Percentiles rank a stretch among this genome's conserved stretches.
These are phyloP conservation scores for Stomorhina lunata DNA, from an alignment of 2,888 invertebrate species.

Conservation along the genomic window DNA sequence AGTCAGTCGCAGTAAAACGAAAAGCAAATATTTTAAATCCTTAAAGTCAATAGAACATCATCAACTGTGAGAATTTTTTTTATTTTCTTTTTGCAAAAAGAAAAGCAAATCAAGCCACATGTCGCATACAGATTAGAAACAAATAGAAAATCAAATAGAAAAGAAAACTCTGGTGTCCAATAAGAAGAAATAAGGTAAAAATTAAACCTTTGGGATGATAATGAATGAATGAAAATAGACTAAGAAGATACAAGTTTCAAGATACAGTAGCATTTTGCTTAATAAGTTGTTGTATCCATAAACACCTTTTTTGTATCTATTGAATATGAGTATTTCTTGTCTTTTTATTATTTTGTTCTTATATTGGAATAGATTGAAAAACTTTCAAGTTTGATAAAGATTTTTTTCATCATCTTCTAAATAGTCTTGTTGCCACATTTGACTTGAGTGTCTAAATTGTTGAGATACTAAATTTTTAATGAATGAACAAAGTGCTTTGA, in stretches of 20 bases:
- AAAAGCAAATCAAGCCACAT: slow-evolving; percentile 59
- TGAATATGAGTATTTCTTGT: neutral
- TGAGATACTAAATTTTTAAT: slow-evolving; percentile 65
- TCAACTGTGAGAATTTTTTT: neutral
- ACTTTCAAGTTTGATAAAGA: slow-evolving; percentile 18
- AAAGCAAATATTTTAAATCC: slow-evolving; percentile 74
- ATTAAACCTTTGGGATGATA: slow-evolving; percentile 67
- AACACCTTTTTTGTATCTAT: slow-evolving; percentile 58
- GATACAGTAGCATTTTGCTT: slow-evolving; percentile 52
- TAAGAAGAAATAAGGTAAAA: slow-evolving; percentile 51
- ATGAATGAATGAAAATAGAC: slow-evolving; percentile 42
- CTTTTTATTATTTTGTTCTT: neutral
- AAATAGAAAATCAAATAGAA: slow-evolving; percentile 38
- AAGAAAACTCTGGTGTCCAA: slow-evolving; percentile 47
- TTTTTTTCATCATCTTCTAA: neutral
- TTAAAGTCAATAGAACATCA: slow-evolving; percentile 72
- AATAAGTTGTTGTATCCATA: slow-evolving; percentile 39
- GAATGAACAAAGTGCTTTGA: slow-evolving; percentile 62
- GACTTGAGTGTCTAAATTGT: slow-evolving; percentile 37
- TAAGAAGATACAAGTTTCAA: neutral
- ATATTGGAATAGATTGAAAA: slow-evolving; percentile 44
- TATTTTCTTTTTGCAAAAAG: slow-evolving; percentile 33
- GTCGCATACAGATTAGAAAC: slow-evolving; percentile 70
- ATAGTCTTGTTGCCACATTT: slow-evolving; percentile 21
- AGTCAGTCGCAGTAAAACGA: neutral